Evolutionary conservation across 2,888 invertebrate species (phyloP), one percentile per base, ranked within the genome.

Genomic region (Cerastis leucographa): DNA sequence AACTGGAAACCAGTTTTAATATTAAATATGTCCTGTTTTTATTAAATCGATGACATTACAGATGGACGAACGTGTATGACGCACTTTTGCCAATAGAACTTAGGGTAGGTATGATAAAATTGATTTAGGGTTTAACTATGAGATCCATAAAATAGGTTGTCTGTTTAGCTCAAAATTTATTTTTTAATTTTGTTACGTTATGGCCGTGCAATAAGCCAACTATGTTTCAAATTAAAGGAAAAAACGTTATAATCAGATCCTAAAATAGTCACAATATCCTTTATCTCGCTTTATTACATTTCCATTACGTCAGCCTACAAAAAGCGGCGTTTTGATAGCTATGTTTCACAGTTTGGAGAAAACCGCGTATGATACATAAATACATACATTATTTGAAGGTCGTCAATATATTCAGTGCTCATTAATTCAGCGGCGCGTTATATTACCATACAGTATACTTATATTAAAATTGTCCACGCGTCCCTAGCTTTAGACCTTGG

Each of bases 311-410:
- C 85, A 85, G 25, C 62, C 14, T 70, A 42, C 51, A 69, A 54
- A 59, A 25, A 51, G 78, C 73, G 54, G 72, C 62, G 25, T 51
- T 40, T 40, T 59, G 79, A 80, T 76, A 69, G 71, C 64, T 82
- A 64, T 79, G 67, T 68, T 69, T 71, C 70, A 44, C 72, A 73
- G 74, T 71, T 83, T 75, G 71, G 69, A 87, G 85, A 87, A 83
- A 79, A 83, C 51, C 35, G 64, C 66, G 71, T 74, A 73, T 75
- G 74, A 76, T 85, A 86, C 73, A 80, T 82, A 83, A 80, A 85
- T 80, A 85, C 80, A 85, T 85, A 82, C 12, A 75, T 75, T 76
- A 85, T 69, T 22, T 67, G 77, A 83, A 86, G 86, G 80, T 81
- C 80, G 78, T 67, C 76, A 70, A 79, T 85, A 74, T 76, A 84